Evolutionary conservation across 2,113 vertebrate species (phyloP), one percentile per base, ranked within the genome.

Genomic region (Eleginops maclovinus): DNA sequence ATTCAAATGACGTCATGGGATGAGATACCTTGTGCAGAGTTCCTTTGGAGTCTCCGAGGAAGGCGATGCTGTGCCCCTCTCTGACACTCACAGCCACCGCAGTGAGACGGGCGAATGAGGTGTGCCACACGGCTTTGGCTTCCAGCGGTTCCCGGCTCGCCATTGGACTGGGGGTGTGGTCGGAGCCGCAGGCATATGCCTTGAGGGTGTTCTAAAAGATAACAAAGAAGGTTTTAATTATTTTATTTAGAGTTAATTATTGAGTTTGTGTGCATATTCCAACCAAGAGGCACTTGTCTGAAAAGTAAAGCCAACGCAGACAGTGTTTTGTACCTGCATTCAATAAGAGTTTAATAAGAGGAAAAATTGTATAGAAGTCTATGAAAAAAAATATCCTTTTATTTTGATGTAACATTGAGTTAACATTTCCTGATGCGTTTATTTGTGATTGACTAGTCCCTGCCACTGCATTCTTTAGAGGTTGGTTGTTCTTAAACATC

Each of bases 151-250:
- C 67, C 1, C 92, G 92, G 89, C 97, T 98, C 46, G 97, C 98
- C 97, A 99, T 98, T 0, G 98, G 98, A 86, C 97, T 99, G 26
- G 98, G 98, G 1, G 98, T 99, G 93, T 99, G 98, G 92, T 99
- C 97, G 10, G 97, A 98, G 68, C 98, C 98, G 41, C 98, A 99
- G 0, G 98, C 97, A 75, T 98, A 99, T 0, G 97, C 97, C 43
- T 96, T 96, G 9, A 99, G 85, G 1, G 97, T 99, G 67, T 99
- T 97, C 98, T 99, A 67, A 76, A 12, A 80, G 22, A 72, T 21
- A 36, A 16, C 7, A 21, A 11, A 19, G n/a, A 22, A 61, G 6
- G 10, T 41, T 66, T 19, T 4, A 58, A 7, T 36, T 36, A 1
- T 8, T 36, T 36, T 36, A 36, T 19, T 14, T 13, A 5, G 5